Base-by-base conservation (phyloP, 2,888 invertebrate species). In the Lottia gigantea region DNA sequence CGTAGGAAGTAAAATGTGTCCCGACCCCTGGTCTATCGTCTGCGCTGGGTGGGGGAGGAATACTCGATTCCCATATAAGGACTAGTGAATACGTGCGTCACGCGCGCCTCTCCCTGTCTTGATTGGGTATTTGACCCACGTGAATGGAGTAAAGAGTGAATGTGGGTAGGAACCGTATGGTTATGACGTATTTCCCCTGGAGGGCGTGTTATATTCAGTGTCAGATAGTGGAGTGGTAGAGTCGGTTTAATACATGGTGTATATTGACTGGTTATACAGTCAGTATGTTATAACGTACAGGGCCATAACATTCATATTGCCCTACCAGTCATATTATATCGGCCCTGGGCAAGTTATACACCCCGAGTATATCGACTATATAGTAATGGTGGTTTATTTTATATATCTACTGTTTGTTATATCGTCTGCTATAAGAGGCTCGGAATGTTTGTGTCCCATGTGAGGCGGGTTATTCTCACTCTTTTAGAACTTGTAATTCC, bases 51-150 rank as follows among this genome's bases (percentile, higher is more conserved):
- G 81, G 82, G 82, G 80, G 76, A 73, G 77, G 66, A 71, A 66
- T 71, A 74, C 71, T 72, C 70, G 77, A 79, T 78, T 76, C 78
- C 82, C 80, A 78, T 80, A 82, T 80, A 80, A 79, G 82, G 82
- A 70, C 75, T 64, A 71, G 68, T 74, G 72, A 73, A 68, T 73
- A 68, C 73, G 70, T 74, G 78, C 79, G 79, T 79, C 79, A 79
- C 67, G 63, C 65, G 67, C 70, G 78, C 75, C 74, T 73, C 73
- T 77, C 82, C 80, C 74, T 66, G 74, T 72, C 77, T 71, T 78
- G 80, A 81, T 82, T 81, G 82, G 81, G 78, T 75, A 76, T 78
- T 76, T 78, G 76, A 77, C 80, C 82, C 82, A 82, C 82, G 82
- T 82, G 82, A 75, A 80, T 76, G 69, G 75, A 76, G 75, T 77